Evolutionary conservation across 2,113 vertebrate genomes (phyloP), one percentile per base, ranked within the genome.

Genomic region (Dipodomys spectabilis): DNA sequence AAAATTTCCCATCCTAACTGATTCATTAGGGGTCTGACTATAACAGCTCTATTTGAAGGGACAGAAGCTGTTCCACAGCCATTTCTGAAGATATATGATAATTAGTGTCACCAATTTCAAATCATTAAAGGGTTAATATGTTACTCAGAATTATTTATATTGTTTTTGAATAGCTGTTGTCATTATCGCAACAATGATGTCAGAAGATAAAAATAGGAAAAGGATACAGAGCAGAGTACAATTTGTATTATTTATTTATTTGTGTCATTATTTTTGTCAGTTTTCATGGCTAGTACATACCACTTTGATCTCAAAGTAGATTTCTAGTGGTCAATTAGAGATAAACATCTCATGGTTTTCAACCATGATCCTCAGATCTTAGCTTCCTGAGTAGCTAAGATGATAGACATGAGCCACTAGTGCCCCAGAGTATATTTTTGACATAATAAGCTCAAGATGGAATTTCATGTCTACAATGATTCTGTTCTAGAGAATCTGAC

Each of bases 391-490:
- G 9, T 49, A 49, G 49, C 49, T 49, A 49, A 12, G 49, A 49
- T 49, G 8, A 49, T 49, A 49, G 49, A 49, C 12, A 12, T 49
- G 49, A 49, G 49, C 49, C 2, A 49, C 49, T 12, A 49, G 49
- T 49, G 49, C 49, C 9, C 49, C 8, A 12, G 49, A 49, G 49
- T 49, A 49, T 12, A 49, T 11, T 9, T 49, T 12, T 49, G 49
- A 49, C 49, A 49, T 92, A 72, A 86, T 62, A 57, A 87, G 65
- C 65, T 87, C 53, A 64, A 69, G 13, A 32, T 62, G 64, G 86
- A 79, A 79, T 49, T 30, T 19, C 25, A 69, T 83, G 73, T 87
- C 82, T 83, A 79, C 87, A 96, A 90, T 64, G 53, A 83, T 78
- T 77, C 30, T 57, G 28, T 53, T 49, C 74, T 35, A 25, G 67